Conservation (phyloP, 1,140 invertebrate species). For the Bombus sibiricus region DNA sequence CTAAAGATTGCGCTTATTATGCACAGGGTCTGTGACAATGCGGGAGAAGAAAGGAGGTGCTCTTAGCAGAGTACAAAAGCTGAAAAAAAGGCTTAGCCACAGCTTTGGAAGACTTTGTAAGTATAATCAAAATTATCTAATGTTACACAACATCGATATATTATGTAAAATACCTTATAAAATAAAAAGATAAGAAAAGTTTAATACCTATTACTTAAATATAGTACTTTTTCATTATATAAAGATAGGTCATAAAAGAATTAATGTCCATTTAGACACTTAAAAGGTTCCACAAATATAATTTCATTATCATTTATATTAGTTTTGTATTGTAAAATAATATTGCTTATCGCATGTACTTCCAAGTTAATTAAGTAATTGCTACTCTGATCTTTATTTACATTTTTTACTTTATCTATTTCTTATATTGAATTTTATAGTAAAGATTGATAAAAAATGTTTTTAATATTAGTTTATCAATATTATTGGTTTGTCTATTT, state of each 20-base stretch:
- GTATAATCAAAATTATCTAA: constrained; percentile 78
- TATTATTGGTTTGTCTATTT: constrained; percentile 73
- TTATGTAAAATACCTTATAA: not conserved
- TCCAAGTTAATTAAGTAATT: not conserved
- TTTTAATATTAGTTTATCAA: not conserved
- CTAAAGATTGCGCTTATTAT: constrained; percentile 58
- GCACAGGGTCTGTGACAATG: constrained; percentile 88
- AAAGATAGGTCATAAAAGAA: not conserved
- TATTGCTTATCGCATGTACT: not conserved
- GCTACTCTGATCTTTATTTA: not conserved
- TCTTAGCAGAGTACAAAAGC: constrained; percentile 93
- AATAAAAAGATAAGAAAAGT: not conserved
- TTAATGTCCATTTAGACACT: not conserved
- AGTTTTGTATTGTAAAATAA: not conserved
- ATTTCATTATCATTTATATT: not conserved
- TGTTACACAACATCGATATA: not conserved
- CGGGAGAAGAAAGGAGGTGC: constrained; percentile 94
- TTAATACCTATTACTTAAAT: not conserved
- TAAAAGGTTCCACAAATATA: not conserved
- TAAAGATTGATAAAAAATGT: not conserved
- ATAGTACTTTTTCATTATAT: not conserved
- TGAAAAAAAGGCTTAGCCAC: constrained; percentile 94
- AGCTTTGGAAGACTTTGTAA: constrained; percentile 96
- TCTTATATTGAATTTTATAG: not conserved
- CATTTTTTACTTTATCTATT: not conserved